Conservation (phyloP, 2,797 vertebrate genomes). For the Trichosurus vulpecula region DNA sequence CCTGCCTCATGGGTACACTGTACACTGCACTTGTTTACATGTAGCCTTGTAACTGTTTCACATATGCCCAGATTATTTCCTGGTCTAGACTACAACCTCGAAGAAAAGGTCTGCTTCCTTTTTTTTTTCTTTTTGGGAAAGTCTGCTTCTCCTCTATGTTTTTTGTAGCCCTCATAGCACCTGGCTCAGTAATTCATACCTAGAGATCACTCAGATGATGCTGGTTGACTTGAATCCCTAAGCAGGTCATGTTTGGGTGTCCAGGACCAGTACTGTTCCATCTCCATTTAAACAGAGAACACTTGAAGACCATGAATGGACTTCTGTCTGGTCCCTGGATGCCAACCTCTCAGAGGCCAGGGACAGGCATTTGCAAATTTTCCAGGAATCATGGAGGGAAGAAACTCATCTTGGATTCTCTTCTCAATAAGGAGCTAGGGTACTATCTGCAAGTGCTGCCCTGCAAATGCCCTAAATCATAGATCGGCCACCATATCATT, state of each 20-base stretch:
- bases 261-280: not conserved
- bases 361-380: not conserved
- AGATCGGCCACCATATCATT: not conserved
- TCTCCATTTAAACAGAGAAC: conserved; percentile 28
- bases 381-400: not conserved
- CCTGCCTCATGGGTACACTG: not conserved
- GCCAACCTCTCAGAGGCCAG: not conserved
- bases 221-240: conserved; percentile 12
- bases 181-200: not conserved
- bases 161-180: not conserved
- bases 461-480: not conserved
- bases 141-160: not conserved
- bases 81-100: not conserved
- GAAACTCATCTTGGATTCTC: not conserved
- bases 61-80: not conserved
- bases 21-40: not conserved
- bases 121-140: not conserved
- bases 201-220: not conserved
- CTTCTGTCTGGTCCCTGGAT: not conserved
- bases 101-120: not conserved
- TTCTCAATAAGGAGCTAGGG: not conserved
- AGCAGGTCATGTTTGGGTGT: not conserved
- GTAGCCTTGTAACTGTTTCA: not conserved
- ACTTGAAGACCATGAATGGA: not conserved
- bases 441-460: not conserved